Base-by-base conservation (phyloP, 2,797 vertebrate species). In the Tiaroga cobitis region DNA sequence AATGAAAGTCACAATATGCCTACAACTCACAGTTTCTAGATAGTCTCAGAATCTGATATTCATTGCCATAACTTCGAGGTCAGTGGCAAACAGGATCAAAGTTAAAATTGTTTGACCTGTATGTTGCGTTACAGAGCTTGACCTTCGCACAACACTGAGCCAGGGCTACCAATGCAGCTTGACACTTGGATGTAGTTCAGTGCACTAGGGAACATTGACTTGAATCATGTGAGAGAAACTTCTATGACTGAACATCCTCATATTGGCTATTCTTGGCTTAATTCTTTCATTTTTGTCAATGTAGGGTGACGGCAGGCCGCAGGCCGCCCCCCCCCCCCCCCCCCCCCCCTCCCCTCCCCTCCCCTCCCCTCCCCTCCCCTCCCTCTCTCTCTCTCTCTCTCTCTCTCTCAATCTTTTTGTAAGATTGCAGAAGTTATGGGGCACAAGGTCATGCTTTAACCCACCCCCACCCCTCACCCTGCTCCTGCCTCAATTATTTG, bases 401-500 rank as follows among this genome's bases (percentile, higher is more conserved):
- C 69, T 29, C 41, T 78, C 73, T 79, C 61, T 75, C 19, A 2
- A 41, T 88, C 84, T 37, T 24, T 63, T 24, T 72, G 43, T 83
- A 61, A 9, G 32, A 84, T 34, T 81, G 80, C 41, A 86, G 41
- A 72, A 82, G 56, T 87, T 85, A 83, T 56, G 49, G 81, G 83
- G 73, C 54, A 19, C 49, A 81, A 78, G 81, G 82, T 83, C 82
- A 83, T 54, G 56, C 43, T 78, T 81, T 79, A 56, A 56, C 79
- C 81, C 82, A 79, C 85, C 80, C 86, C 65, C 78, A 74, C n/a
- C 29, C 69, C 46, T 74, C 56, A 74, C 70, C 63, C 82, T 24
- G 24, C 49, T 59, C 41, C 86, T 24, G 63, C 79, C 37, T 88
- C 87, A 86, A 85, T 90, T 75, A 88, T 86, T 87, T 84, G 90